Conservation (phyloP, 2,113 vertebrate species). For the Nanorana parkeri region DNA sequence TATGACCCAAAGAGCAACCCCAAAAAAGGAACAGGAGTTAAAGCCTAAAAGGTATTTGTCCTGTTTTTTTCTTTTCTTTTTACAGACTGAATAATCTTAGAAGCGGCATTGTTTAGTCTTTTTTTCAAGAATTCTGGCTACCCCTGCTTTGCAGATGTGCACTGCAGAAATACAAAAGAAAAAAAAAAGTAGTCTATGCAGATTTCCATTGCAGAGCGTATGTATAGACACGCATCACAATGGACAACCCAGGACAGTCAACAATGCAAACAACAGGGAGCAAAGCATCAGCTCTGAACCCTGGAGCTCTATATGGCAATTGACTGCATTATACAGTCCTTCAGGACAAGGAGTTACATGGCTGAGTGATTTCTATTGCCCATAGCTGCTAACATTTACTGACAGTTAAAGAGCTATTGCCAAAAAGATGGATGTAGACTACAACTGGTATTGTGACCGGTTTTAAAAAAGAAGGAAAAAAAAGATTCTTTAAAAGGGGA, state of each 20-base stretch:
- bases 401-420: not conserved
- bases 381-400: slow-evolving; percentile 12
- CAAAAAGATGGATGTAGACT: slow-evolving; percentile 11
- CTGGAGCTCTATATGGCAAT: slow-evolving; percentile 4
- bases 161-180: too few species aligned
- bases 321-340: not conserved
- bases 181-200: too few species aligned
- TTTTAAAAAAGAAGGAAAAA: too few species aligned
- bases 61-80: not conserved
- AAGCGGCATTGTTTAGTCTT: not conserved
- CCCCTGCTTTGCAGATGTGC: too few species aligned
- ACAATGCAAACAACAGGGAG: not conserved
- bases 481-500: too few species aligned
- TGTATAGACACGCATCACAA: not conserved
- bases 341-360: not conserved
- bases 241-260: not conserved
- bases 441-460: too few species aligned
- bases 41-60: too few species aligned
- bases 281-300: not conserved
- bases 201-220: too few species aligned
- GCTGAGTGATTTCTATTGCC: slow-evolving; percentile 14
- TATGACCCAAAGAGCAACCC: not conserved
- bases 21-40: too few species aligned
- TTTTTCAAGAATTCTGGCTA: too few species aligned
- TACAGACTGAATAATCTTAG: not conserved